Evolutionary conservation across 2,888 invertebrate species (phyloP).

Genomic region (Tetranychus truncatus): DNA sequence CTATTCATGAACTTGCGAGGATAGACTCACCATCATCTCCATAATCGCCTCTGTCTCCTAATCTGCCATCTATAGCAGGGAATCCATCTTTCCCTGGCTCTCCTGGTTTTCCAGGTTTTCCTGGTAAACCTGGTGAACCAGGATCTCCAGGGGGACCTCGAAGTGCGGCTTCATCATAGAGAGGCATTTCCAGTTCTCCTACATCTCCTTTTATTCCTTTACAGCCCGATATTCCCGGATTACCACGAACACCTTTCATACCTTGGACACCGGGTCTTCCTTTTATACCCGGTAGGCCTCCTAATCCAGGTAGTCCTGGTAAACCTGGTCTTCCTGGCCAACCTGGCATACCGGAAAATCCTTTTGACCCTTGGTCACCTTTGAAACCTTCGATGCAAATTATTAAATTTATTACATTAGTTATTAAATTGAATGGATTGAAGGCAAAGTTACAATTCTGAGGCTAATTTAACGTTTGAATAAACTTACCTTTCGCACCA

Average conservation of each 20-base stretch:
- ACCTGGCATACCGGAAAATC: not conserved
- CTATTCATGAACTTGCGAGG: too few species aligned
- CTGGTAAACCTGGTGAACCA: not conserved
- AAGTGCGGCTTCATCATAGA: not conserved
- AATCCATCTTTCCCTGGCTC: slow-evolving; percentile 23
- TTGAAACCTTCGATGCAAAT: not conserved
- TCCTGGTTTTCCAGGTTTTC: not conserved
- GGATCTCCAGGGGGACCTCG: not conserved
- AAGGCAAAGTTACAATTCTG: too few species aligned
- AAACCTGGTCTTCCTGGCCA: not conserved
- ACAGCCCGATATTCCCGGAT: not conserved
- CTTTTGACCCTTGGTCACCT: not conserved
- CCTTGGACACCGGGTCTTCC: not conserved
- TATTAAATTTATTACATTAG: too few species aligned
- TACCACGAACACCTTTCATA: not conserved
- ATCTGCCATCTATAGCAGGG: slow-evolving; percentile 23
- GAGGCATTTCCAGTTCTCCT: not conserved
- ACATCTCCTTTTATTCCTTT: not conserved
- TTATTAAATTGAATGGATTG: too few species aligned
- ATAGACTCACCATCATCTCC: not conserved
- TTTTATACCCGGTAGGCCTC: not conserved
- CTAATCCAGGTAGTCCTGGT: not conserved
- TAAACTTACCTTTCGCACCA: not conserved
- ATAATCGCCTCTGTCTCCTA: not conserved
- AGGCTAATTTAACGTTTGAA: not conserved